Evolutionary conservation across 2,888 invertebrate species (phyloP).

Genomic region (Trichogramma dendrolimi): DNA sequence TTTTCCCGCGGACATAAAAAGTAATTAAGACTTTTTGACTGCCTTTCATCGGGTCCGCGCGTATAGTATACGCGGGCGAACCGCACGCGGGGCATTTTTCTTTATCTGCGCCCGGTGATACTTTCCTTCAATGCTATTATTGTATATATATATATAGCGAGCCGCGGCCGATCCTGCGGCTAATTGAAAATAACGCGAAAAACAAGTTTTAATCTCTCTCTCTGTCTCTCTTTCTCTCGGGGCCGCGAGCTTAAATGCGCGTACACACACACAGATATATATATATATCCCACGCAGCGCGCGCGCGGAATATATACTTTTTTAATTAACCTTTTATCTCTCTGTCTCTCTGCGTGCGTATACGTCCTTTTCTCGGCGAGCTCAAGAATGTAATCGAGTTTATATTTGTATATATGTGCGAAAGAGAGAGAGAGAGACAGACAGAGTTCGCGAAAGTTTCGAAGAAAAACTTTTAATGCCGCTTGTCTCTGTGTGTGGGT

Average conservation of each 20-base stretch:
- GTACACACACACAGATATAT: background rate
- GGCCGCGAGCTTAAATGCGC: background rate
- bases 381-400: conserved; percentile 1
- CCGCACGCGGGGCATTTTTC: background rate
- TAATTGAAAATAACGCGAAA: conserved; percentile 12
- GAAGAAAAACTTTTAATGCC: background rate
- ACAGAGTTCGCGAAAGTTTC: background rate
- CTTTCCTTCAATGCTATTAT: background rate
- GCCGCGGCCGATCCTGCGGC: background rate
- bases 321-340: no score
- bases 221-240: background rate
- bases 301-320: no score
- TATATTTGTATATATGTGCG: background rate
- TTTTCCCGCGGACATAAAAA: conserved; percentile 3
- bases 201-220: background rate
- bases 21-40: conserved; percentile 22
- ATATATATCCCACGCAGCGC: background rate
- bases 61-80: background rate
- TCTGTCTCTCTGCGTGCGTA: background rate
- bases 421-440: background rate
- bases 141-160: background rate
- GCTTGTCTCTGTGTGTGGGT: no score
- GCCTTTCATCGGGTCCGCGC: no score
- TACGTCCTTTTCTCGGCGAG: background rate
- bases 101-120: background rate